Percentiles rank a stretch among this genome's conserved stretches.
phyloP scores from a whole-genome alignment of 2,888 invertebrate genomes.

The Platycheirus albimanus region DNA sequence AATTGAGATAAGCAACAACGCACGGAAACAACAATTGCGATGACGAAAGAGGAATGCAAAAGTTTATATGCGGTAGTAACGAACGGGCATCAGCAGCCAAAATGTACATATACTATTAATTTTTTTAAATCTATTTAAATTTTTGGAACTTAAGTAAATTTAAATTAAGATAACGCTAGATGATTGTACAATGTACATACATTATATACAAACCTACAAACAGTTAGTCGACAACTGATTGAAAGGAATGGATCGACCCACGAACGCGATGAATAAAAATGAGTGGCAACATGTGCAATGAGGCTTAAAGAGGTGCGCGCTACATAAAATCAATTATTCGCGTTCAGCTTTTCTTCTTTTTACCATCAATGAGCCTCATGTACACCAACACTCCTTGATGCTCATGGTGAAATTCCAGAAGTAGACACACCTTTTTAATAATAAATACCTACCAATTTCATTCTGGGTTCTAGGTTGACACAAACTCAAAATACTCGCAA shows the following conservation, averaged over 20 bases:
- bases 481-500: slow-evolving; percentile 53
- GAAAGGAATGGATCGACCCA: slow-evolving; percentile 21
- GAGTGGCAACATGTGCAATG: slow-evolving; percentile 29
- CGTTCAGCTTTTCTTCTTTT: slow-evolving; percentile 16
- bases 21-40: no score
- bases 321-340: slow-evolving; percentile 46
- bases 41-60: not conserved
- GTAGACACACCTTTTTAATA: slow-evolving; percentile 58
- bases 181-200: no score
- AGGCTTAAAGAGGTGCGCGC: slow-evolving; percentile 33
- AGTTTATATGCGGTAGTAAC: not conserved
- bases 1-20: no score
- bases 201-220: not conserved
- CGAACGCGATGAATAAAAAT: slow-evolving; percentile 8
- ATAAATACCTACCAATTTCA: slow-evolving; percentile 67
- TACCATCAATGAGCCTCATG: slow-evolving; percentile 15
- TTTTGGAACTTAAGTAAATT: slow-evolving; percentile 44
- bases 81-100: slow-evolving; percentile 30
- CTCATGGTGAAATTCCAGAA: slow-evolving; percentile 42
- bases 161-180: slow-evolving; percentile 11
- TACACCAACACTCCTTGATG: slow-evolving; percentile 37
- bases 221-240: slow-evolving; percentile 17
- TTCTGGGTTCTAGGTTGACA: slow-evolving; percentile 58
- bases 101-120: slow-evolving; percentile 48
- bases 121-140: slow-evolving; percentile 45